Percentiles rank a stretch among this genome's conserved stretches.
These are phyloP conservation scores for Nothoprocta pentlandii DNA, from an alignment of 2,113 vertebrate genomes.

Conservation along the genomic window DNA sequence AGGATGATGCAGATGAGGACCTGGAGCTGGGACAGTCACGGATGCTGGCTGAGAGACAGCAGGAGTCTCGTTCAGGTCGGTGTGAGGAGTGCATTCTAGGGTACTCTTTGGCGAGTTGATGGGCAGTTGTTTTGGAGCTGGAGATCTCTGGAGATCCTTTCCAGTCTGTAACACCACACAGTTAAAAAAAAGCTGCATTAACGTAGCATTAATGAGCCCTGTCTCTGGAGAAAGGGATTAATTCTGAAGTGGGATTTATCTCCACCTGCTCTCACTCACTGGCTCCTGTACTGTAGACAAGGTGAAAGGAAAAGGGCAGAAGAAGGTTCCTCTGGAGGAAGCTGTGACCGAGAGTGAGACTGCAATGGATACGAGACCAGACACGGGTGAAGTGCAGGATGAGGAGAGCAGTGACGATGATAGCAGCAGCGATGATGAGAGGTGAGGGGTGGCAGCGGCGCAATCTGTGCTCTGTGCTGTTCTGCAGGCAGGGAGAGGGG, in stretches of 20 bases:
- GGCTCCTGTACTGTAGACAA: not conserved
- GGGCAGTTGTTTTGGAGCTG: too few relatives aligned
- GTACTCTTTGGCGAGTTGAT: too few relatives aligned
- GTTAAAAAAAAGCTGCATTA: rapidly evolving
- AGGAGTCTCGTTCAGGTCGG: not conserved
- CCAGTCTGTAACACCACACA: rapidly evolving
- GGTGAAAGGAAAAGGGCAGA: not conserved
- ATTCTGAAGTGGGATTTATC: not conserved
- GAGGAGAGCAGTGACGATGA: constrained; percentile 66
- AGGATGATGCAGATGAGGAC: constrained; percentile 84
- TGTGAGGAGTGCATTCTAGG: rapidly evolving
- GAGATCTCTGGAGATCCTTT: not conserved
- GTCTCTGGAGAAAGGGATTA: not conserved
- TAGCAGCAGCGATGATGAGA: constrained; percentile 84
- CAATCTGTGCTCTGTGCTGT: not conserved
- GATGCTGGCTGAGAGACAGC: constrained; percentile 74
- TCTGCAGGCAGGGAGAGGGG: not conserved
- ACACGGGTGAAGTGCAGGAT: rapidly evolving
- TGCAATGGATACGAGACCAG: rapidly evolving
- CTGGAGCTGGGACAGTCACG: constrained; percentile 88
- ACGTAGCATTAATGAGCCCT: rapidly evolving
- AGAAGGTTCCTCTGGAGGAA: not conserved
- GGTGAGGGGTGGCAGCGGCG: constrained; percentile 57
- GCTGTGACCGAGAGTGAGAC: not conserved
- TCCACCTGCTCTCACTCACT: not conserved